Conservation (phyloP, 2,113 vertebrate species). For the Muscicapa adusta region DNA sequence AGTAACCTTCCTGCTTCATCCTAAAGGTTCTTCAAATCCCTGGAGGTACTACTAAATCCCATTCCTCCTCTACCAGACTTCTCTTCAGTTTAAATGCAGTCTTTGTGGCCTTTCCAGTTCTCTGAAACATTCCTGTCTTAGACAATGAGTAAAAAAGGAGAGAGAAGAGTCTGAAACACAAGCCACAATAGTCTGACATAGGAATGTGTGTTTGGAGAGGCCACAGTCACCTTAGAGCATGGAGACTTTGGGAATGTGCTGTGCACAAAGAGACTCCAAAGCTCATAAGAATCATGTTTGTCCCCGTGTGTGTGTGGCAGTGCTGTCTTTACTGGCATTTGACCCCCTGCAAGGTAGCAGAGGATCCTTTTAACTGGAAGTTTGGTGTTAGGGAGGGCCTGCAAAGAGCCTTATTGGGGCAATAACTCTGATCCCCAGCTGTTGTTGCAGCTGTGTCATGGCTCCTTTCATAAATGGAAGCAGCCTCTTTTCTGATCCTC, state of each 20-base stretch:
- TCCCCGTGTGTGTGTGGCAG: rapidly evolving
- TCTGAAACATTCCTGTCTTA: not conserved
- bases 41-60: not conserved
- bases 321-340: not conserved
- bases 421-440: not conserved
- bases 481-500: not conserved
- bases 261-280: not conserved
- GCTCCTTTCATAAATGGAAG: not conserved
- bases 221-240: not conserved
- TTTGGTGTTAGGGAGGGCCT: not conserved
- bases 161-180: not conserved
- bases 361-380: not conserved
- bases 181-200: not conserved
- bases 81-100: not conserved
- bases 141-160: not conserved
- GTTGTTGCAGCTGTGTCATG: not conserved
- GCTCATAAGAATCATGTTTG: not conserved
- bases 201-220: not conserved
- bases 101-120: not conserved
- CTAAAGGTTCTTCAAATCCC: not conserved
- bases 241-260: not conserved
- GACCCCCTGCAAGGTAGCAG: not conserved
- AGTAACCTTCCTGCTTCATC: not conserved
- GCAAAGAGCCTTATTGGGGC: not conserved
- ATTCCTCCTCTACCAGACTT: not conserved